Conservation (phyloP, 2,888 invertebrate genomes). For the Eurytoma californica region DNA sequence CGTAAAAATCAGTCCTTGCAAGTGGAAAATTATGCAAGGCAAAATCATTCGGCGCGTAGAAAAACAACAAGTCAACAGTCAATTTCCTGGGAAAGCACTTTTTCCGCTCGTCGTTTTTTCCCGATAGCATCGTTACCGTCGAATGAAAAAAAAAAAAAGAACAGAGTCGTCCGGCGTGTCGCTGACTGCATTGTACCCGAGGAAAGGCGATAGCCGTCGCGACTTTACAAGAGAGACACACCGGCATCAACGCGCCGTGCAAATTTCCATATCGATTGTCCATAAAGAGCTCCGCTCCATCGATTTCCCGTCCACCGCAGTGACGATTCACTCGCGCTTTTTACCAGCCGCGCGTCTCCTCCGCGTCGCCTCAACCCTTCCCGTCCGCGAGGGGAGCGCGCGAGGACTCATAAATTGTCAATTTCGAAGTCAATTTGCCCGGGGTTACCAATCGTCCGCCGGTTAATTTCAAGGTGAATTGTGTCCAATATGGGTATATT, state of each 20-base stretch:
- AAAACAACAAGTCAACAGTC: slow-evolving; percentile 13
- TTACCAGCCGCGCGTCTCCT: slow-evolving; percentile 2
- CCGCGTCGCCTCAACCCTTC: slow-evolving; percentile 8
- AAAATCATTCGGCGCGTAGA: background rate
- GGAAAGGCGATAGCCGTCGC: background rate
- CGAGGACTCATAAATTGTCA: slow-evolving; percentile 61
- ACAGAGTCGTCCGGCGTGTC: slow-evolving; percentile 10
- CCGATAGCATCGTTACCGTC: slow-evolving; percentile 9
- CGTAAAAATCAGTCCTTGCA: too few species aligned
- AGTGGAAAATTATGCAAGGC: too few species aligned
- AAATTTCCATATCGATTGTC: slow-evolving; percentile 52
- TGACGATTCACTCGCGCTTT: slow-evolving; percentile 21
- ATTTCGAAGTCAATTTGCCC: slow-evolving; percentile 75
- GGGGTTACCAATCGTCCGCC: slow-evolving; percentile 74
- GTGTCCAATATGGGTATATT: slow-evolving; percentile 76
- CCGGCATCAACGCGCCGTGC: slow-evolving; percentile 5
- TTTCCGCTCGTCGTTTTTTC: background rate
- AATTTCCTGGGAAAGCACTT: slow-evolving; percentile 7
- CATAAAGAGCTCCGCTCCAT: slow-evolving; percentile 47
- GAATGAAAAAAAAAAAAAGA: slow-evolving; percentile 33
- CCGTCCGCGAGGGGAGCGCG: background rate
- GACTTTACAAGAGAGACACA: background rate
- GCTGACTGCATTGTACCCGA: slow-evolving; percentile 39
- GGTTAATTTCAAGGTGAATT: slow-evolving; percentile 76
- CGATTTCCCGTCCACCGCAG: slow-evolving; percentile 47